Conservation (phyloP, 2,113 vertebrate species). For the Pan paniscus region DNA sequence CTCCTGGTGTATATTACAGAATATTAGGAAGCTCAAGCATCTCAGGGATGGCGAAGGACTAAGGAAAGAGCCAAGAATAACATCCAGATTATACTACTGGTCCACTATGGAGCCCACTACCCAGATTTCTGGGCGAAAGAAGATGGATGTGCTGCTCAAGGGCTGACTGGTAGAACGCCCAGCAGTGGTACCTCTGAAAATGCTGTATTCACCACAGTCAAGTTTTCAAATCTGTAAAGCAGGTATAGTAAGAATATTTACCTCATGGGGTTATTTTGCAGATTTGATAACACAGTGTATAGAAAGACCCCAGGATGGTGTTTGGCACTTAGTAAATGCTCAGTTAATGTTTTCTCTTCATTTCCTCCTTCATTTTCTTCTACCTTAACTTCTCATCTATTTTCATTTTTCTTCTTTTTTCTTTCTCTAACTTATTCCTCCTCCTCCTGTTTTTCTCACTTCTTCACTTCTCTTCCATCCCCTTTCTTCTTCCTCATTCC, state of each 20-base stretch:
- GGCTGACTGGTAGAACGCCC: neutral
- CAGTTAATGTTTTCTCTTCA: neutral
- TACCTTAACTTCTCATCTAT: neutral
- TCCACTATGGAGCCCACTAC: neutral
- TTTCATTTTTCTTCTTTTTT: neutral
- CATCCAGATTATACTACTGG: neutral
- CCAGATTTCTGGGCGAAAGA: neutral
- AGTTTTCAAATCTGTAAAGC: neutral
- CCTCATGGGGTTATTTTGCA: too few species aligned
- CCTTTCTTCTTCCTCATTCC: neutral
- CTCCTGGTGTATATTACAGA: neutral
- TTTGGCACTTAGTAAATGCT: neutral
- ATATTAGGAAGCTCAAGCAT: neutral
- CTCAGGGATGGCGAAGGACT: neutral
- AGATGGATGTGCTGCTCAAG: neutral
- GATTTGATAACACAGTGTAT: neutral
- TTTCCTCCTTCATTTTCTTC: neutral
- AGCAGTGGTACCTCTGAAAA: neutral
- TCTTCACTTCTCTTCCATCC: neutral
- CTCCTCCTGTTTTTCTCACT: neutral
- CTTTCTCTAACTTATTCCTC: neutral
- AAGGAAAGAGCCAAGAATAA: neutral
- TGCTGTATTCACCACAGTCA: neutral
- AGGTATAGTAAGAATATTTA: neutral
- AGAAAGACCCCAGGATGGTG: neutral